Evolutionary conservation across 1,140 invertebrate species (phyloP).

Genomic region (Drosophila orosa): DNA sequence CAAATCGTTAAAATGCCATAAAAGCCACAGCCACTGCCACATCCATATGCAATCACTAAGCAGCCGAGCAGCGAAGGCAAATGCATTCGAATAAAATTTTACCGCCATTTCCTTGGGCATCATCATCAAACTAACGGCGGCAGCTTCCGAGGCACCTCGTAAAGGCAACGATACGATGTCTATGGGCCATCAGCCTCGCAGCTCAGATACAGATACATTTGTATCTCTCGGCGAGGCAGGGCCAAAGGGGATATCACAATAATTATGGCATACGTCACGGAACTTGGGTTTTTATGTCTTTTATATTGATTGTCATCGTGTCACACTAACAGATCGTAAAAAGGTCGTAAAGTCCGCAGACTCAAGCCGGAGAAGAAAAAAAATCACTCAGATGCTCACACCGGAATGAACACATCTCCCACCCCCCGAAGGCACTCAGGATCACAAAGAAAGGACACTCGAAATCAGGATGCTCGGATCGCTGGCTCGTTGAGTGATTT

Average conservation of each 20-base stretch:
- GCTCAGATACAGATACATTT: slow-evolving; percentile 54
- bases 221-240: slow-evolving; percentile 11
- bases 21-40: slow-evolving; percentile 54
- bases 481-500: slow-evolving; percentile 47
- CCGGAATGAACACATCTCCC: slow-evolving; percentile 44
- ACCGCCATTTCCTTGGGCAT: slow-evolving; percentile 76
- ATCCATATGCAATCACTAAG: slow-evolving; percentile 65
- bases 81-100: slow-evolving; percentile 82
- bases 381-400: slow-evolving; percentile 28
- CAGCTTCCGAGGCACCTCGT: slow-evolving; percentile 74
- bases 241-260: slow-evolving; percentile 64
- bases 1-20: slow-evolving; percentile 84
- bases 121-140: slow-evolving; percentile 69
- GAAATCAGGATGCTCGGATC: slow-evolving; percentile 47
- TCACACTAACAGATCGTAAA: slow-evolving; percentile 83
- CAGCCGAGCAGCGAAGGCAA: slow-evolving; percentile 42
- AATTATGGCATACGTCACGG: slow-evolving; percentile 83
- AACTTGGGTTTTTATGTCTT: slow-evolving; percentile 80
- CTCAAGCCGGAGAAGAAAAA: slow-evolving; percentile 6
- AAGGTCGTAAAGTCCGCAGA: slow-evolving; percentile 78
- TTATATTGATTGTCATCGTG: slow-evolving; percentile 83
- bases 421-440: slow-evolving; percentile 24
- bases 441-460: slow-evolving; percentile 52
- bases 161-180: slow-evolving; percentile 81
- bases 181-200: slow-evolving; percentile 65